These are phyloP conservation scores for Aurelia sp. DNA, from an alignment of 30 jellyfish, hydroid and myxozoan genomes.

Conservation along the genomic window DNA sequence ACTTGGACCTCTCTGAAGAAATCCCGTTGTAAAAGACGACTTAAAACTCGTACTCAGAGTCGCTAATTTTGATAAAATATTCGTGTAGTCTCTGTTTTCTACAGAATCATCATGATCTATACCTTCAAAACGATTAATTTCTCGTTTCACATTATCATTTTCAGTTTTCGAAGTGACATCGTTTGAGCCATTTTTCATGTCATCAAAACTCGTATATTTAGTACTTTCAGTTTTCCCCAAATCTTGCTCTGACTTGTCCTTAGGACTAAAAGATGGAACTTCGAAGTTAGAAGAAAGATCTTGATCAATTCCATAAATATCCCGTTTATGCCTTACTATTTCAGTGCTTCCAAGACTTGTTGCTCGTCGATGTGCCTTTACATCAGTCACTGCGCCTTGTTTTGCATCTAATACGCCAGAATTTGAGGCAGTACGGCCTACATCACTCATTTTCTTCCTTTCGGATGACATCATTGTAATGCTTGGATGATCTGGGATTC, in stretches of 20 bases:
- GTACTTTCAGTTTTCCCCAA: background rate
- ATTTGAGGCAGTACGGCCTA: no score
- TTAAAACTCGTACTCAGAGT: conserved; percentile 69
- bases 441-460: no score
- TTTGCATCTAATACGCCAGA: background rate
- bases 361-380: conserved; percentile 60
- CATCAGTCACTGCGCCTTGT: background rate
- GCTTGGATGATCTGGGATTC: no score
- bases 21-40: conserved; percentile 49
- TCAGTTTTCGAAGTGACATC: no score
- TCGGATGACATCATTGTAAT: no score
- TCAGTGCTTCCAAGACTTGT: conserved; percentile 67
- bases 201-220: background rate
- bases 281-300: background rate
- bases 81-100: conserved; percentile 37
- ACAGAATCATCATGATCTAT: conserved; percentile 5
- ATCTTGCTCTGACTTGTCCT: background rate
- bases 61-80: conserved; percentile 48
- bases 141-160: no score
- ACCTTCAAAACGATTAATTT: background rate
- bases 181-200: no score
- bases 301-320: background rate
- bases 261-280: conserved; percentile 20
- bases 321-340: conserved; percentile 27
- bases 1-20: conserved; percentile 18